These are phyloP conservation scores for Scyliorhinus canicula DNA, from an alignment of 2,797 vertebrate genomes.

Conservation along the genomic window DNA sequence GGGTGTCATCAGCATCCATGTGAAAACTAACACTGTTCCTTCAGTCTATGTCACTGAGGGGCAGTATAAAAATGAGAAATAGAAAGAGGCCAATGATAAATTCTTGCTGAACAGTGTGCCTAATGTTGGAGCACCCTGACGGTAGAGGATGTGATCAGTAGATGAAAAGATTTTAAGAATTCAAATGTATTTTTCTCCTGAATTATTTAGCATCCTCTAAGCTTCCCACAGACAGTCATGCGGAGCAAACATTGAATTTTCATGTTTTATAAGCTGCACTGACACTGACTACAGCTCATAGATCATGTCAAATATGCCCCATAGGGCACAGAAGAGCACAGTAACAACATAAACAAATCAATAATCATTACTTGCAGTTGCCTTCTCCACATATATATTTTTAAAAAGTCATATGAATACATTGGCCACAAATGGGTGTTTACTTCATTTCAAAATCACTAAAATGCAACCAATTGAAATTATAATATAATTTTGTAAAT, in stretches of 20 bases:
- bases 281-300: neutral
- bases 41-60: no score
- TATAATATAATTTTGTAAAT: neutral
- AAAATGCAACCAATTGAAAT: neutral
- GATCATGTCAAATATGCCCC: neutral
- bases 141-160: neutral
- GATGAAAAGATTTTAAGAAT: constrained; percentile 52
- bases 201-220: constrained; percentile 52
- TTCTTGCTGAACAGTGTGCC: neutral
- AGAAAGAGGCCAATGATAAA: no score
- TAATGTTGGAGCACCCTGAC: neutral
- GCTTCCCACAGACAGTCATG: constrained; percentile 42
- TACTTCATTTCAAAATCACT: neutral
- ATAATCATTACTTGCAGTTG: neutral
- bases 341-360: neutral
- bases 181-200: constrained; percentile 54
- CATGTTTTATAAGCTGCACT: constrained; percentile 46
- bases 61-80: no score
- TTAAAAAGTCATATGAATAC: neutral
- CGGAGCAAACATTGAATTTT: constrained; percentile 52
- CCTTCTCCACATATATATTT: neutral
- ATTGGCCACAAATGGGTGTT: neutral
- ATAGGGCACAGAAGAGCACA: neutral
- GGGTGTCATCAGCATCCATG: no score
- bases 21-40: no score